phyloP scores from a whole-genome alignment of 2,113 vertebrate genomes.

The Marmota flaviventris region DNA sequence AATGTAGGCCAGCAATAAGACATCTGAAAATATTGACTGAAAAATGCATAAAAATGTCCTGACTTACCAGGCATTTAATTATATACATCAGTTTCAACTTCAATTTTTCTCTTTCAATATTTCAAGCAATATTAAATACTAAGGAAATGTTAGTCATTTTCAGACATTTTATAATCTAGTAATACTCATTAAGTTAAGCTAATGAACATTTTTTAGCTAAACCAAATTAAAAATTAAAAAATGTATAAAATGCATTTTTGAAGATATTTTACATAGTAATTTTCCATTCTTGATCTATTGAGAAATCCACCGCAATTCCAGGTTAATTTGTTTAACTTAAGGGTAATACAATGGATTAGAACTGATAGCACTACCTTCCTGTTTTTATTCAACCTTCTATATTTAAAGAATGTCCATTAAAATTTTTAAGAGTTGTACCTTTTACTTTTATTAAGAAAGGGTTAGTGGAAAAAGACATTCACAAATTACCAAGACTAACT shows the following conservation, averaged over 20 bases:
- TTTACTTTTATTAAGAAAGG: slow-evolving; percentile 43
- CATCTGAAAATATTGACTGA: slow-evolving; percentile 77
- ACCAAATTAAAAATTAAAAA: slow-evolving; percentile 84
- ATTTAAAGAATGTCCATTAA: slow-evolving; percentile 65
- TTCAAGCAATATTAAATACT: slow-evolving; percentile 84
- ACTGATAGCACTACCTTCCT: slow-evolving; percentile 3
- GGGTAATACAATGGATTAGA: slow-evolving; percentile 50
- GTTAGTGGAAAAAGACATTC: slow-evolving; percentile 14
- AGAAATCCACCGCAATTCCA: slow-evolving; percentile 74
- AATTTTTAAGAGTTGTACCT: slow-evolving; percentile 56
- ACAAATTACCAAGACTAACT: neutral
- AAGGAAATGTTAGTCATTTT: slow-evolving; percentile 83
- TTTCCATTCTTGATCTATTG: slow-evolving; percentile 78
- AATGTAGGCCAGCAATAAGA: slow-evolving; percentile 68
- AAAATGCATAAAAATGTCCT: slow-evolving; percentile 86
- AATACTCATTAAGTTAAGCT: slow-evolving; percentile 81
- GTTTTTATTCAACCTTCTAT: slow-evolving; percentile 45
- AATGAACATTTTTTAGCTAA: slow-evolving; percentile 85
- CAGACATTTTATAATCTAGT: slow-evolving; percentile 75
- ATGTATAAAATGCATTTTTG: slow-evolving; percentile 82
- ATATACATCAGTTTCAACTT: slow-evolving; percentile 78
- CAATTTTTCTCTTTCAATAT: slow-evolving; percentile 83
- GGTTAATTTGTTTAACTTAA: slow-evolving; percentile 70
- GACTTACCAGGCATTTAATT: slow-evolving; percentile 80
- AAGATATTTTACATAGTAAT: slow-evolving; percentile 78